Evolutionary conservation across 2,797 vertebrate species (phyloP), one percentile per base, ranked within the genome.

Genomic region (Channallabes apus): DNA sequence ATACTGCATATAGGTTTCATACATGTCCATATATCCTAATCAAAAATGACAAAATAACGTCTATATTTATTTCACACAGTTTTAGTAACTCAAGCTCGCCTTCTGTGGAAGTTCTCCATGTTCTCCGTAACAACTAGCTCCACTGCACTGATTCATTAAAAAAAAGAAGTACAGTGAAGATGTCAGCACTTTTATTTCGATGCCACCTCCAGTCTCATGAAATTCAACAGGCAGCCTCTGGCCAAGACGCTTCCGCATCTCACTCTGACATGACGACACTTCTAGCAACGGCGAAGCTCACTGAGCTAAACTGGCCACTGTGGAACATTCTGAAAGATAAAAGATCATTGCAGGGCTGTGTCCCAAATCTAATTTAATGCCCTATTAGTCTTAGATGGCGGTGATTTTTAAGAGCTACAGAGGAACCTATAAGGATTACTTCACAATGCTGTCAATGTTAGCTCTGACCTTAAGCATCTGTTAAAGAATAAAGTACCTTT

Each of bases 301-400:
- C 59, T 29, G 62, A 80, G 24, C 24, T 62, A 41, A 80, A 64
- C 15, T 56, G 65, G 46, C 51, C 65, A 58, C 1, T 41, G 38
- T 65, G 61, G 78, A 80, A 64, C 22, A 51, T 67, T 56, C 65
- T n/a, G 32, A 20, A 82, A 69, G 65, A 82, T 56, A 82, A 35
- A 69, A 56, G 80, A 69, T 56, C 12, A 4, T 38, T 69, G 27
- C 65, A 12, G 62, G 41, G 29, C n/a, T 32, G 22, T 35, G 80
- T 56, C 80, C 80, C 51, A 20, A 56, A 69, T 58, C 80, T 68
- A 68, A 67, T 68, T 64, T 80, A 80, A 80, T 51, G 78, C 78
- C 24, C 65, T 62, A 51, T 80, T 82, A 58, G 65, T 38, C 29
- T 82, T 24, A 6, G 38, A 67, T 27, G 58, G 29, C 2, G 11